Evolutionary conservation across 2,888 invertebrate species (phyloP).

Genomic region (Scaptomyza polygonia): DNA sequence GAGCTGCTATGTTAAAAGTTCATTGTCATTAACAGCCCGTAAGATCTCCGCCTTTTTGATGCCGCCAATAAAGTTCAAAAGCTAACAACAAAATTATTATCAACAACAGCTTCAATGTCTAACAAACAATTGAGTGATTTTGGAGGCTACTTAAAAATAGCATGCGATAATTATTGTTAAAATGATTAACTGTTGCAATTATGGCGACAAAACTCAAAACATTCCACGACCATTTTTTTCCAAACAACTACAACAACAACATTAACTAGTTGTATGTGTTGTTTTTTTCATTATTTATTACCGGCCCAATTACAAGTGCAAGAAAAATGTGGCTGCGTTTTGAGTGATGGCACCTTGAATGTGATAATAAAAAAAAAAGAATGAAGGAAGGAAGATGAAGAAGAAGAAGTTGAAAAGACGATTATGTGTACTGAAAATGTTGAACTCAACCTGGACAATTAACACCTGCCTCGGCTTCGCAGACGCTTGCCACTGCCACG

Average conservation of each 20-base stretch:
- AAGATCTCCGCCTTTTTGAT: no score
- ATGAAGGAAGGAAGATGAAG: not conserved
- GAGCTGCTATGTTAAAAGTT: no score
- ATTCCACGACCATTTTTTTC: conserved; percentile 31
- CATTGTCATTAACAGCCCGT: no score
- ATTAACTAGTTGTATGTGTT: not conserved
- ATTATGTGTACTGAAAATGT: not conserved
- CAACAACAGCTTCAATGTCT: no score
- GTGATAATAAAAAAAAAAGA: no score
- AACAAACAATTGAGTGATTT: conserved; percentile 47
- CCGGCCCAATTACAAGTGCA: conserved; percentile 1
- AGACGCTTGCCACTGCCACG: not conserved
- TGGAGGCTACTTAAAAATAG: conserved; percentile 5
- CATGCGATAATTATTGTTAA: not conserved
- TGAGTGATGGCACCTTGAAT: conserved; percentile 34
- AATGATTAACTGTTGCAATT: conserved; percentile 36
- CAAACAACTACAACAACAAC: conserved; percentile 1
- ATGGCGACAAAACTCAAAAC: conserved; percentile 27
- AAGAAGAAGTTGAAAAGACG: conserved; percentile 9
- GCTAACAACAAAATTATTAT: no score
- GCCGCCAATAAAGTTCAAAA: no score
- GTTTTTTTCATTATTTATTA: not conserved
- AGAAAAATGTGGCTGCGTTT: conserved; percentile 30
- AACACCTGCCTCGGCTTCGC: conserved; percentile 70
- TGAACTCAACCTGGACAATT: conserved; percentile 53